Evolutionary conservation across 2,797 vertebrate species (phyloP).

Genomic region (Aldrovandia affinis): DNA sequence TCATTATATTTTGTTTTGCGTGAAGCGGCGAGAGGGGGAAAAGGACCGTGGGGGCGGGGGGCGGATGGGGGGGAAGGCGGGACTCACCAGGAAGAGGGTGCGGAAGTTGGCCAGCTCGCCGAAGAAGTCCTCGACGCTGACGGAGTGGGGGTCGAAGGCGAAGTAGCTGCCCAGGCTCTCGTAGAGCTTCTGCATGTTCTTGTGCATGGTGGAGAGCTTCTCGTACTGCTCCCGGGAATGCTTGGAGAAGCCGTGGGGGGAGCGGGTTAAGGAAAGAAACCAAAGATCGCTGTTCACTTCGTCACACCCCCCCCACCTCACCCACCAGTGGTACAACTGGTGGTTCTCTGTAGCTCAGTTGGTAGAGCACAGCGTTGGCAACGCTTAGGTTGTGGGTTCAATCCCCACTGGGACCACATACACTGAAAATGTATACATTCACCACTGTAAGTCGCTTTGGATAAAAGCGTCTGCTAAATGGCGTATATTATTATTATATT

Average conservation of each 20-base stretch:
- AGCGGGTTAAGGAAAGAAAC: slow-evolving; percentile 78
- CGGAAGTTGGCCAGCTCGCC: slow-evolving; percentile 90
- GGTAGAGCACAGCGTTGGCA: no score
- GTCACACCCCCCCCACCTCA: background rate
- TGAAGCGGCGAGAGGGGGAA: no score
- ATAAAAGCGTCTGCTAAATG: no score
- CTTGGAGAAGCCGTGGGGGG: slow-evolving; percentile 87
- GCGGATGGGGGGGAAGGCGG: background rate
- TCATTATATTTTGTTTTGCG: no score
- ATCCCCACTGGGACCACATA: no score
- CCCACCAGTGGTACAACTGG: no score
- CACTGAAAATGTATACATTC: no score
- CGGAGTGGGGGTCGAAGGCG: slow-evolving; percentile 86
- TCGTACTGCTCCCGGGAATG: slow-evolving; percentile 90
- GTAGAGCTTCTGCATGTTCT: slow-evolving; percentile 94
- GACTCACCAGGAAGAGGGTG: slow-evolving; percentile 90
- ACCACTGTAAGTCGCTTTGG: no score
- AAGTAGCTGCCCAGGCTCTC: slow-evolving; percentile 89
- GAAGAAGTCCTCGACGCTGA: slow-evolving; percentile 93
- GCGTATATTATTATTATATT: no score
- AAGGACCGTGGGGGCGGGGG: no score
- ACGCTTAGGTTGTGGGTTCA: no score
- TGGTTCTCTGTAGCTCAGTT: no score
- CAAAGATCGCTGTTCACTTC: background rate
- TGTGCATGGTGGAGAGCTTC: slow-evolving; percentile 92